Evolutionary conservation across 1,140 invertebrate genomes (phyloP), one percentile per base, ranked within the genome.

Genomic region (Trichonephila inaurata): DNA sequence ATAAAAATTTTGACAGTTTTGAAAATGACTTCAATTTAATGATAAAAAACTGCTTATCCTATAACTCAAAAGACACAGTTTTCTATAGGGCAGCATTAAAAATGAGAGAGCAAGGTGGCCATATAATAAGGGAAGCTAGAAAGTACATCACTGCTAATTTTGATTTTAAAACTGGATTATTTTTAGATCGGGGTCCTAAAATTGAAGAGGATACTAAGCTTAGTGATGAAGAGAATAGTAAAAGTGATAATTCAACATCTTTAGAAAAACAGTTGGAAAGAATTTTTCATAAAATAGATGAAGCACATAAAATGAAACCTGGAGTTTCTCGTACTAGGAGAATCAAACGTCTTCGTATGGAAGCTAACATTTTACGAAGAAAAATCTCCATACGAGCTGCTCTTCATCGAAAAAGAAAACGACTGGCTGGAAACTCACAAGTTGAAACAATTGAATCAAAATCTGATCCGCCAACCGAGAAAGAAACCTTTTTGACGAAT

Each of bases 1-100:
- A 99, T 96, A 96, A 96, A 8, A 97, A 97, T 40, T 96, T 99
- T 66, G 97, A 97, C 89, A 97, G 97, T 24, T 97, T 99, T 95
- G 98, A 99, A 95, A 96, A 96, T 1, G 99, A 99, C 96, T 99
- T 99, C 95, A 97, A 98, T 95, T 96, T 99, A 0, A 99, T 99
- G 97, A 98, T 99, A 58, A 97, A 97, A 89, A 99, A 99, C 95
- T 99, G 99, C 95, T 96, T 99, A 92, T 98, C 97, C 0, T 99
- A 99, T 95, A 99, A 99, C 96, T 97, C 98, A 89, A 98, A 98
- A 95, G 98, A 99, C 95, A 99, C 98, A 0, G 95, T 97, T 18
- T 97, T 97, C 95, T 97, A 97, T 96, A 97, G 97, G 94, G 97
- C 98, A 12, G 99, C 98, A 21, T 96, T 98, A 1, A 98, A 97